Percentiles rank a stretch among this genome's conserved stretches.
phyloP scores from a whole-genome alignment of 1,140 invertebrate species.

The Papilio polyxenes region DNA sequence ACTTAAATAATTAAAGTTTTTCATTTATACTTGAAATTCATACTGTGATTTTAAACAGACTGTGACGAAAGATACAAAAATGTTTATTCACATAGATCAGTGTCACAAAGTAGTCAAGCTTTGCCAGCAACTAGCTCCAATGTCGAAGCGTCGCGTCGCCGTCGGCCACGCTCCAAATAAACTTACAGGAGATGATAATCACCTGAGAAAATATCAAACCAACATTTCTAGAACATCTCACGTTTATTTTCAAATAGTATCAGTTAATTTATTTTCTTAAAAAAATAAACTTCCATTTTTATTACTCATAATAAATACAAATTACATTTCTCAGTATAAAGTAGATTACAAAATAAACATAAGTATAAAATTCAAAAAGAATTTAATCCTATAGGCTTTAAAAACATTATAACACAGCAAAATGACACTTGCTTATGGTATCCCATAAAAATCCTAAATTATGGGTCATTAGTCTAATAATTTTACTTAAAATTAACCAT shows the following conservation, averaged over 20 bases:
- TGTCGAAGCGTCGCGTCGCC: constrained; percentile 51
- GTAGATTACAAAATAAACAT: not conserved
- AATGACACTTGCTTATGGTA: not conserved
- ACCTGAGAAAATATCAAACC: constrained; percentile 34
- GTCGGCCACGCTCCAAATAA: constrained; percentile 62
- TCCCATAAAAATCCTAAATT: not conserved
- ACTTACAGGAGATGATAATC: constrained; percentile 39
- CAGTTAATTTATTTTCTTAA: not conserved
- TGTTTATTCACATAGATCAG: constrained; percentile 65
- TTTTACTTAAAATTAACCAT: not conserved
- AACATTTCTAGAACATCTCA: constrained; percentile 20
- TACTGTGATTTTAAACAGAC: constrained; percentile 44
- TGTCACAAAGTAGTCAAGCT: constrained; percentile 59
- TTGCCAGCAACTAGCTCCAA: constrained; percentile 61
- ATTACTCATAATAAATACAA: not conserved
- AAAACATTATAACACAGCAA: not conserved
- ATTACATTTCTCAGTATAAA: not conserved
- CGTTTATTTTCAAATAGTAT: constrained; percentile 2
- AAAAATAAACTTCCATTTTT: not conserved
- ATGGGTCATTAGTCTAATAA: not conserved
- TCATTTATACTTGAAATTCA: not conserved
- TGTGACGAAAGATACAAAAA: constrained; percentile 48
- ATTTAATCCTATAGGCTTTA: not conserved
- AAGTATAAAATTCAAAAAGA: not conserved
- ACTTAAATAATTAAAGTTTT: too few species aligned